Conservation (phyloP, 35 echinoderm and acorn worm species). For the Amphiura filiformis region DNA sequence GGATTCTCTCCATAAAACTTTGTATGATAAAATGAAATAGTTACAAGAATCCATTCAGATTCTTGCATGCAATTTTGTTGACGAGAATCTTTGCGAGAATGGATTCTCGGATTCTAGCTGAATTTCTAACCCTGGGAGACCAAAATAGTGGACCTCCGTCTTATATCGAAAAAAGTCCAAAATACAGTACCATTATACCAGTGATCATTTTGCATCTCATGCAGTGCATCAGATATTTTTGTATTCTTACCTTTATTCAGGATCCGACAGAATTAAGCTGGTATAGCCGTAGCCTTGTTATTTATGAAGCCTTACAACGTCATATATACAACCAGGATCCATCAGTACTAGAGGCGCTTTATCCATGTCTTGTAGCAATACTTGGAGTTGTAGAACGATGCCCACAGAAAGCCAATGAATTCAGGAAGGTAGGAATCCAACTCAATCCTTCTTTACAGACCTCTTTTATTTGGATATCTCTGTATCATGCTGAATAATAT, state of each 20-base stretch:
- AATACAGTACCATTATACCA: too few relatives aligned
- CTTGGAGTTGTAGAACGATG: slow-evolving; percentile 58
- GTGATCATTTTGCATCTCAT: too few relatives aligned
- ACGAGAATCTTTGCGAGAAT: too few relatives aligned
- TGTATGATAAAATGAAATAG: too few relatives aligned
- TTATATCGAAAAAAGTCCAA: too few relatives aligned
- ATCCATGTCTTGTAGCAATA: slow-evolving; percentile 63
- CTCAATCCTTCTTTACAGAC: neutral
- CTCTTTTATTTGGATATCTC: neutral
- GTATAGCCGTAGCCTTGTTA: slow-evolving; percentile 76
- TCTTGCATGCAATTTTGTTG: too few relatives aligned
- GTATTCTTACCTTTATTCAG: neutral
- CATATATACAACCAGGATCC: slow-evolving; percentile 65
- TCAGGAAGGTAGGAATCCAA: slow-evolving; percentile 54
- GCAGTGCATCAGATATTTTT: too few relatives aligned
- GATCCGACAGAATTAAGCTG: slow-evolving; percentile 85
- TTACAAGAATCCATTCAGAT: too few relatives aligned
- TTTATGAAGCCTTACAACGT: slow-evolving; percentile 74
- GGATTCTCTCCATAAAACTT: too few relatives aligned
- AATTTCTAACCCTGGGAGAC: too few relatives aligned
- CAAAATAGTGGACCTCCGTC: too few relatives aligned
- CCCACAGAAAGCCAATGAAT: slow-evolving; percentile 48
- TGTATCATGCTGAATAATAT: neutral
- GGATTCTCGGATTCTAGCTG: too few relatives aligned
- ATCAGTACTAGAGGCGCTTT: slow-evolving; percentile 50